Conservation (phyloP, 1,140 invertebrate species). For the Phenacoccus solenopsis region DNA sequence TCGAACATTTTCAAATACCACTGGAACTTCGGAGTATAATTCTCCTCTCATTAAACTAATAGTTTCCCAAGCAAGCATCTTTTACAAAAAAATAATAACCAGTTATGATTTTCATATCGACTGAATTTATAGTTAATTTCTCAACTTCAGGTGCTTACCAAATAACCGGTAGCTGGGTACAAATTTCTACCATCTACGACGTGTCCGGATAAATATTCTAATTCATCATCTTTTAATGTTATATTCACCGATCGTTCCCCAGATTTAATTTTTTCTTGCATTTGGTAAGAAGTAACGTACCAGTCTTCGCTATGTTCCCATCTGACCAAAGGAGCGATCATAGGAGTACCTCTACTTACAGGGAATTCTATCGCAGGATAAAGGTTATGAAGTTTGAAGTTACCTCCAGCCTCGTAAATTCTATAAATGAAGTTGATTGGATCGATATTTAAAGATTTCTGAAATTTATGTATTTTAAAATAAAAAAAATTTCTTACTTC, state of each 20-base stretch:
- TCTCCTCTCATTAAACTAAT: conserved; percentile 61
- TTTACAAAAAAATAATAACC: conserved; percentile 26
- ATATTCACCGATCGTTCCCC: conserved; percentile 48
- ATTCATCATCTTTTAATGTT: conserved; percentile 50
- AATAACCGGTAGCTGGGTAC: conserved; percentile 79
- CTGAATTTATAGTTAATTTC: too few relatives aligned
- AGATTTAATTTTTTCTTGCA: conserved; percentile 46
- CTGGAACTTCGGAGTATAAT: conserved; percentile 54
- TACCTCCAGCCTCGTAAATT: conserved; percentile 26
- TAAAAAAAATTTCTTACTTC: conserved; percentile 34
- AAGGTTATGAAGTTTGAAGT: conserved; percentile 33
- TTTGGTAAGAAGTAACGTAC: conserved; percentile 47
- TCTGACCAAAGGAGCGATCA: conserved; percentile 58
- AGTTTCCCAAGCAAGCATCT: conserved; percentile 72
- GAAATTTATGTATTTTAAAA: neutral
- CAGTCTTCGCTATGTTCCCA: conserved; percentile 82
- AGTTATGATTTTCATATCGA: too few relatives aligned
- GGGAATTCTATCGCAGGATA: conserved; percentile 58
- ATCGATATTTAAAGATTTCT: neutral
- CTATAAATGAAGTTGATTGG: conserved; percentile 25
- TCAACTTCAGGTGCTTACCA: too few relatives aligned
- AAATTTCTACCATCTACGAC: conserved; percentile 76
- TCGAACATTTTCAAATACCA: conserved; percentile 75
- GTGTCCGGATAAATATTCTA: conserved; percentile 68
- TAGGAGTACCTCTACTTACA: conserved; percentile 61